Base-by-base conservation (phyloP, 2,113 vertebrate species). In the Redunca redunca region DNA sequence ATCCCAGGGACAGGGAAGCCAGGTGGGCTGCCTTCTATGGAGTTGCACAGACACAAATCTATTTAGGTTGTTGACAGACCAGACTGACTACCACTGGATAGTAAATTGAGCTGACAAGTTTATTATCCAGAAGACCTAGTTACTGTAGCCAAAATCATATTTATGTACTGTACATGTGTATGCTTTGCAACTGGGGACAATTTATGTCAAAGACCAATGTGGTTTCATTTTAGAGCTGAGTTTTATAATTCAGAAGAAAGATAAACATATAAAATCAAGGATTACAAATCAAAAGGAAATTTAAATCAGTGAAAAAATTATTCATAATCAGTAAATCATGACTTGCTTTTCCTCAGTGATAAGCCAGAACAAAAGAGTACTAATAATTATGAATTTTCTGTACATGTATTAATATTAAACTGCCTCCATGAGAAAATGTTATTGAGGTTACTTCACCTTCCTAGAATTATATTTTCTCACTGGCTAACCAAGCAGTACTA, bases 221-320 rank as follows among this genome's bases (percentile, higher is more conserved):
- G 64, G 9, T 50, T 82, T 28, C 64, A 19, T 93, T 93, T 89
- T 95, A 92, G 91, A 90, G 88, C 6, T 23, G 85, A 88, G 36
- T 97, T 98, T 93, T 26, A 92, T 60, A 96, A 88, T 33, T 94
- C 58, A 91, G 15, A 50, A 93, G 85, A 82, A 95, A 94, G 88
- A 55, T 67, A 53, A 60, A 40, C 57, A 36, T 60, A 50, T 26
- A 3, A 40, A 78, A 74, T 64, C 30, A 92, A 16, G 16, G 6
- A 91, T 64, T 82, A 43, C 7, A 95, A 91, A 82, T 93, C n/a
- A 97, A 78, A 64, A 85, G 84, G 21, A 90, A 97, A 85, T 50
- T 2, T 50, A 88, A 88, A 53, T 81, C 60, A 83, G 8, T 67
- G 57, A 92, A 94, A 94, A 91, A 74, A 78, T 58, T 88, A 96